Base-by-base conservation (phyloP, 2,113 vertebrate species). In the Cololabis saira region DNA sequence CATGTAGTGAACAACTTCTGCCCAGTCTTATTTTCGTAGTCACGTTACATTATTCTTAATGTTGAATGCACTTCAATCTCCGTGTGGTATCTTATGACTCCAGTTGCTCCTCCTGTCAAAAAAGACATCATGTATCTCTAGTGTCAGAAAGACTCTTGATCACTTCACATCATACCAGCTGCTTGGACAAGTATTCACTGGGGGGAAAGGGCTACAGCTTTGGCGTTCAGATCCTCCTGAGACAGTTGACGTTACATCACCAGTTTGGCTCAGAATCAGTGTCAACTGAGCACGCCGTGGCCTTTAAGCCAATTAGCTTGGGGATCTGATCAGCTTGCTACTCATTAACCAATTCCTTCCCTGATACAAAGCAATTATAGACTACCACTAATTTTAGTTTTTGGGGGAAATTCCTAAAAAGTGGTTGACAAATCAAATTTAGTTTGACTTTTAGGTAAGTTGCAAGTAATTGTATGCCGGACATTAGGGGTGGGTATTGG, bases 21-120 rank as follows among this genome's bases (percentile, higher is more conserved):
- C 4, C 11, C 11, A 17, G 37, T 19, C 72, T 14, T 27, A 4
- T 48, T 37, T 37, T 37, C 6, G 10, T 7, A 37, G 5, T 37
- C 42, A 22, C 24, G 11, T 50, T 12, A 33, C 12, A 2, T 55
- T 48, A 48, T 51, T 74, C 13, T 33, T 5, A 1, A 4, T 1
- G 4, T 17, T 54, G 42, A 51, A 73, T 52, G 21, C 12, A 60
- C 55, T 43, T 56, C 48, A 62, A 37, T 81, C 50, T 64, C 58
- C 24, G 47, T 16, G 41, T 67, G 45, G 42, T 50, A 54, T 79
- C 72, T 78, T 41, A 27, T 22, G 18, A 5, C 42, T 50, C 42
- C 16, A 54, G 12, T 51, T 76, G 3, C 24, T 27, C 24, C 33
- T 37, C 33, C 33, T 37, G 33, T 37, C 33, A 37, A 37, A 11